phyloP scores from a whole-genome alignment of 2,888 invertebrate genomes.

The Eupeodes luniger region DNA sequence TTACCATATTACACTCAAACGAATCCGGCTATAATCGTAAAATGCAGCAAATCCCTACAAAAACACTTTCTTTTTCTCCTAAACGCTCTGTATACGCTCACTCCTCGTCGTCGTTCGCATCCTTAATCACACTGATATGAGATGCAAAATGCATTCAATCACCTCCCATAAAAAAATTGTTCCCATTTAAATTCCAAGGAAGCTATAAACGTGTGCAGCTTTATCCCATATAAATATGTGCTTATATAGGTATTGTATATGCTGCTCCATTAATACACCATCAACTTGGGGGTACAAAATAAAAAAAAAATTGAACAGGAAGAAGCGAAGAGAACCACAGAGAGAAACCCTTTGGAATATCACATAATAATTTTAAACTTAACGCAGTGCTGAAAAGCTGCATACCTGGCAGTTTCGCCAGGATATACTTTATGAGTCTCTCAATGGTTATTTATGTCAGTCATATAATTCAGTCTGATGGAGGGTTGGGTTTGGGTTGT shows the following conservation, averaged over 20 bases:
- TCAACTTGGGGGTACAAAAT: neutral
- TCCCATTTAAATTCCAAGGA: slow-evolving; percentile 64
- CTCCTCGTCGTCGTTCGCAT: neutral
- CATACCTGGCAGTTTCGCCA: slow-evolving; percentile 68
- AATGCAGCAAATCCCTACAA: slow-evolving; percentile 66
- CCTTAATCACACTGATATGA: slow-evolving; percentile 48
- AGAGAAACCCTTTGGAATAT: slow-evolving; percentile 34
- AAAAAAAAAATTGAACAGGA: slow-evolving; percentile 4
- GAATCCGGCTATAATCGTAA: slow-evolving; percentile 60
- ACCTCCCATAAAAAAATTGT: slow-evolving; percentile 41
- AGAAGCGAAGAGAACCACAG: neutral
- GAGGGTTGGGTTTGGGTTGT: neutral
- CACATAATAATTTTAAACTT: slow-evolving; percentile 71
- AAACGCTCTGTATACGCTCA: slow-evolving; percentile 5
- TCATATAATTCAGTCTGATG: slow-evolving; percentile 71
- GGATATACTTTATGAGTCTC: slow-evolving; percentile 72
- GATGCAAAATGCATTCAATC: slow-evolving; percentile 68
- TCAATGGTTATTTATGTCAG: slow-evolving; percentile 75
- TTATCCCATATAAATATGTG: slow-evolving; percentile 1
- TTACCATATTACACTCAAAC: slow-evolving; percentile 39
- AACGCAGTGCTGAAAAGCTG: slow-evolving; percentile 73
- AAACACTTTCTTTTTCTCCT: slow-evolving; percentile 14
- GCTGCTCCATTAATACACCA: slow-evolving; percentile 20
- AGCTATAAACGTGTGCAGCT: slow-evolving; percentile 63
- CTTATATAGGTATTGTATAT: neutral